Percentiles rank a stretch among this genome's conserved stretches.
These are phyloP conservation scores for Glaucidium brasilianum DNA, from an alignment of 2,113 vertebrate genomes.

Conservation along the genomic window DNA sequence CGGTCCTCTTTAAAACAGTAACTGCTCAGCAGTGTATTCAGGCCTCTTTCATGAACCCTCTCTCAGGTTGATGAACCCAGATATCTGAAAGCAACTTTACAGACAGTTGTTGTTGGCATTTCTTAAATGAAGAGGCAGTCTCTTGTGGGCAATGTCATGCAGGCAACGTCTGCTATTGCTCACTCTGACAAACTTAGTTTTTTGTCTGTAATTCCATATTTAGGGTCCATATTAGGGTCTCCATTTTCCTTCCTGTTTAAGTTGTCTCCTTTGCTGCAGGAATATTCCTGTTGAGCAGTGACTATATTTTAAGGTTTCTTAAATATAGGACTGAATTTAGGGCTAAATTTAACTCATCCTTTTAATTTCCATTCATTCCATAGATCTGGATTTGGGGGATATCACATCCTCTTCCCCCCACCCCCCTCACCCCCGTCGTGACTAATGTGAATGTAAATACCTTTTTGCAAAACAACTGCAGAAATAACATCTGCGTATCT, in stretches of 20 bases:
- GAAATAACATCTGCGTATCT: not conserved
- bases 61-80: not conserved
- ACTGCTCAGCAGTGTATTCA: not conserved
- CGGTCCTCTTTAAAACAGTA: not conserved
- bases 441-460: not conserved
- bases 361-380: not conserved
- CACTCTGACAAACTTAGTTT: not conserved
- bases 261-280: not conserved
- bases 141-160: not conserved
- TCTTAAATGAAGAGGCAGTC: not conserved
- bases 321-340: not conserved
- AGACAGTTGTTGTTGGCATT: not conserved
- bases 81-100: not conserved
- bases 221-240: not conserved
- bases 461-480: not conserved
- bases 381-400: not conserved
- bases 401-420: not conserved
- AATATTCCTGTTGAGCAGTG: not conserved
- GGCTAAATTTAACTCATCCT: not conserved
- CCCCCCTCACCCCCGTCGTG: not conserved
- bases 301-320: not conserved
- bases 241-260: not conserved
- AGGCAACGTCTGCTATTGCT: not conserved
- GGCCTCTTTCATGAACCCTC: not conserved
- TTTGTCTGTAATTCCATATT: not conserved